A percentile compares a stretch with the other conserved stretches of the same genome.
These are phyloP conservation scores for Drosophila meridiana DNA, from an alignment of 2,888 invertebrate species.

Conservation along the genomic window DNA sequence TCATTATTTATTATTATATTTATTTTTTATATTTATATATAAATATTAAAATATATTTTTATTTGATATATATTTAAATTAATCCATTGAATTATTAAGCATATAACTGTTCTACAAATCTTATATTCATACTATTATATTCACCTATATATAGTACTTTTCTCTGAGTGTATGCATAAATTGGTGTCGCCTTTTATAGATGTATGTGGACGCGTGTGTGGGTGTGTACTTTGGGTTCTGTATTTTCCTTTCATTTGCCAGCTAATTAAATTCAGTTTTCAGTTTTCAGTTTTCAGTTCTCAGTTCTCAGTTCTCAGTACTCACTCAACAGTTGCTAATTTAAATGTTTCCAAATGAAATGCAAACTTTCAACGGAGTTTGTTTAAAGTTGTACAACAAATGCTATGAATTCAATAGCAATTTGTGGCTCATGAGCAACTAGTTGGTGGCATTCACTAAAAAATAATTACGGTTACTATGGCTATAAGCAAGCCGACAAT, in stretches of 20 bases:
- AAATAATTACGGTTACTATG: background rate
- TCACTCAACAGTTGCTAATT: constrained; percentile 27
- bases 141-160: background rate
- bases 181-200: constrained; percentile 19
- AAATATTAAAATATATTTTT: too few relatives aligned
- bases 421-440: background rate
- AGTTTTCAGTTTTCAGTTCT: constrained; percentile 32
- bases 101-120: too few relatives aligned
- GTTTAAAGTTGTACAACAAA: background rate
- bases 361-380: constrained; percentile 21
- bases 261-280: constrained; percentile 49
- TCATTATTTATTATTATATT: too few relatives aligned
- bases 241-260: constrained; percentile 61
- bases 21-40: too few relatives aligned
- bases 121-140: background rate
- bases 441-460: background rate
- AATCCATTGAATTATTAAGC: too few relatives aligned
- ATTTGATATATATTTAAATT: too few relatives aligned
- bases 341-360: constrained; percentile 10
- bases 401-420: constrained; percentile 1
- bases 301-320: constrained; percentile 32
- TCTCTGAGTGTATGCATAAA: background rate
- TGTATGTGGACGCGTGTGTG: background rate
- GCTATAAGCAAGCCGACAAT: background rate
- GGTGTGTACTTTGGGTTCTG: constrained; percentile 10